Conservation (phyloP, 2,888 invertebrate species). For the Acholoe squamosa region DNA sequence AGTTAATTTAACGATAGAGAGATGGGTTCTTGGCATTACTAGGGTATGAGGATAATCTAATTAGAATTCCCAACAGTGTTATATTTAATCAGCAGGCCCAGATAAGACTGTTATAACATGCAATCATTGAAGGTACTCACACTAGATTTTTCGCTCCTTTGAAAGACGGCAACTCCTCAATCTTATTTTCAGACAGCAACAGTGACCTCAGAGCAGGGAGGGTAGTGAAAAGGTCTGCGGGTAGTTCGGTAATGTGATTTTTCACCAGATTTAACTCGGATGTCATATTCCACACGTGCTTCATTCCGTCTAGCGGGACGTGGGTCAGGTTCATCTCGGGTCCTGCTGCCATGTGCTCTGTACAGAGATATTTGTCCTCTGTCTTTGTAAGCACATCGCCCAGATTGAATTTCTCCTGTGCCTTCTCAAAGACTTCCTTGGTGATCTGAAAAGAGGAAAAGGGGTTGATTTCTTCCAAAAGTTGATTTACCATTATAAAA, state of each 20-base stretch:
- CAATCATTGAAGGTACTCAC: neutral
- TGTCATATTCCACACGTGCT: conserved; percentile 66
- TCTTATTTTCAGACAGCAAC: conserved; percentile 67
- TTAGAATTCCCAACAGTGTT: too few species aligned
- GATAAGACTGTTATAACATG: too few species aligned
- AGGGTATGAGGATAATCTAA: too few species aligned
- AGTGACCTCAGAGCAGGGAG: conserved; percentile 64
- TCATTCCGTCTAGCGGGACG: neutral
- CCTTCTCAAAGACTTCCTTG: neutral
- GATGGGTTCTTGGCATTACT: too few species aligned
- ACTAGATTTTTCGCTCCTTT: neutral
- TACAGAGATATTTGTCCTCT: neutral
- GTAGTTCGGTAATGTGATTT: conserved; percentile 71
- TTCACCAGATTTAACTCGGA: conserved; percentile 73
- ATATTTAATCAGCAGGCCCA: too few species aligned
- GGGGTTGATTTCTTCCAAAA: too few species aligned
- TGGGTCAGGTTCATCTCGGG: neutral
- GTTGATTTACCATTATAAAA: too few species aligned
- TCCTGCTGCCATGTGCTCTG: neutral
- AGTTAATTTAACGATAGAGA: too few species aligned
- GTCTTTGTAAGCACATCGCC: neutral
- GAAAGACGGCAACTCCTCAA: neutral
- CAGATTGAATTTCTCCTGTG: neutral
- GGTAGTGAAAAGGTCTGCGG: conserved; percentile 63
- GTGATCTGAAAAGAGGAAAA: neutral